Percentiles rank a stretch among this genome's conserved stretches.
Conservation (phyloP, 2,113 vertebrate species). For the Cettia cetti region DNA sequence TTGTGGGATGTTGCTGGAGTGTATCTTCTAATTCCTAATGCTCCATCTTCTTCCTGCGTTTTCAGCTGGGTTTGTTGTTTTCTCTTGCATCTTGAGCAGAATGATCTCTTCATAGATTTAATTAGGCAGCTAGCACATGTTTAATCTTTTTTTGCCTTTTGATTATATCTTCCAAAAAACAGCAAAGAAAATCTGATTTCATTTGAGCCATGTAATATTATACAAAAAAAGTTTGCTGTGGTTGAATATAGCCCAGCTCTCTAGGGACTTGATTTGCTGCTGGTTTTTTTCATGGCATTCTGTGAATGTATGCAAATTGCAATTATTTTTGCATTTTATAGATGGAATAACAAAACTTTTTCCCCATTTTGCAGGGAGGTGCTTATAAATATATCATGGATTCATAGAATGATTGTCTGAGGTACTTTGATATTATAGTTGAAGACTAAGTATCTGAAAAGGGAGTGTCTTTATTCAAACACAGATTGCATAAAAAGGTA, state of each 20-base stretch:
- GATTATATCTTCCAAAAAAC: slow-evolving; percentile 10
- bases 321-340: not conserved
- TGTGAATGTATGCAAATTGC: not conserved
- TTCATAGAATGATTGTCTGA: not conserved
- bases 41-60: not conserved
- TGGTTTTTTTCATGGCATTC: not conserved
- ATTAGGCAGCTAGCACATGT: slow-evolving; percentile 30
- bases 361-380: not conserved
- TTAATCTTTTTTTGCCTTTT: slow-evolving; percentile 12
- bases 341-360: not conserved
- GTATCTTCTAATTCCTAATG: not conserved
- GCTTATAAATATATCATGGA: not conserved
- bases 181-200: not conserved
- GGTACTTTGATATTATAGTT: not conserved
- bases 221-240: not conserved
- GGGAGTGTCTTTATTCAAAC: not conserved
- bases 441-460: not conserved
- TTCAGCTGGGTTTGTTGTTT: slow-evolving; percentile 24
- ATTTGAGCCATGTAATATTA: not conserved
- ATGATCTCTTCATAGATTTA: slow-evolving; percentile 8
- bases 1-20: not conserved
- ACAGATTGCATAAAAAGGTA: not conserved
- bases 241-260: not conserved
- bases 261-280: not conserved
- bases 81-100: slow-evolving; percentile 28